These are phyloP conservation scores for Catocala fraxini DNA, from an alignment of 2,888 invertebrate species.

Conservation along the genomic window DNA sequence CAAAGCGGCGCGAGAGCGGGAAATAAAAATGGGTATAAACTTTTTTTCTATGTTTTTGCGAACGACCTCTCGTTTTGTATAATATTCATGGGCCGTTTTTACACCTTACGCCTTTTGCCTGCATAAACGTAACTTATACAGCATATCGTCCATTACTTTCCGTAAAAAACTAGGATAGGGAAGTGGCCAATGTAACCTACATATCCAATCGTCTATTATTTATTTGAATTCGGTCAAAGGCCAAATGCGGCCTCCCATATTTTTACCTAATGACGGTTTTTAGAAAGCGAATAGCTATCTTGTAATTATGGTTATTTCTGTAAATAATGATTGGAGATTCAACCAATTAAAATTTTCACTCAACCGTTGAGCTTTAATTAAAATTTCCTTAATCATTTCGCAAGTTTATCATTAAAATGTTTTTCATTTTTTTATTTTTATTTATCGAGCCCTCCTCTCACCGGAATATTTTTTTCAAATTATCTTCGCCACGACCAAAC, in stretches of 20 bases:
- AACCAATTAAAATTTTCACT: background rate
- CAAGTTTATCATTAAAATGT: slow-evolving; percentile 17
- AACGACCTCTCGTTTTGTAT: slow-evolving; percentile 54
- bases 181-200: slow-evolving; percentile 11
- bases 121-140: slow-evolving; percentile 54
- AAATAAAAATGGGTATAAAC: slow-evolving; percentile 54
- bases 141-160: slow-evolving; percentile 49
- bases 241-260: background rate
- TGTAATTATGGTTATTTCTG: no score
- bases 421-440: no score
- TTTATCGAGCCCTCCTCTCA: slow-evolving; percentile 12
- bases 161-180: slow-evolving; percentile 33
- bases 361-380: slow-evolving; percentile 11
- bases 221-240: slow-evolving; percentile 7
- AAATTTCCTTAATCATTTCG: slow-evolving; percentile 20
- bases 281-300: no score
- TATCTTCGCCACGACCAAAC: slow-evolving; percentile 5
- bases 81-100: slow-evolving; percentile 62
- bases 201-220: slow-evolving; percentile 12
- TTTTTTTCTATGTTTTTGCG: slow-evolving; percentile 52
- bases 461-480: slow-evolving; percentile 15
- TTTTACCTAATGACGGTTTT: no score
- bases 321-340: no score
- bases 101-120: slow-evolving; percentile 51
- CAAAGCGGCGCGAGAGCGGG: slow-evolving; percentile 18